Base-by-base conservation (phyloP, 2,113 vertebrate species). In the Gadus chalcogrammus region DNA sequence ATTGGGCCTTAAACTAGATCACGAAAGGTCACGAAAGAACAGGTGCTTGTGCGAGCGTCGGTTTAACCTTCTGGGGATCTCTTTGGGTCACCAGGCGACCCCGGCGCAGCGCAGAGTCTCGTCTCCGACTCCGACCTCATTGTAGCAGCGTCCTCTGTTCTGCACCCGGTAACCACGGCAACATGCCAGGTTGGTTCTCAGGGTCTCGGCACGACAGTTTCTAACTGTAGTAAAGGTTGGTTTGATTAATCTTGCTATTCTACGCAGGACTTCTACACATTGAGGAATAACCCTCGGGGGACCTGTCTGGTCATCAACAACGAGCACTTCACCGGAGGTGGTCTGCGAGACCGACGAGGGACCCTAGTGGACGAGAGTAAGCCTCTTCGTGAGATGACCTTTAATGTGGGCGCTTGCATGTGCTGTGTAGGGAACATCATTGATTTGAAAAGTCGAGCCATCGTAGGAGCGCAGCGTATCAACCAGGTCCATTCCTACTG, bases 231-330 rank as follows among this genome's bases (percentile, higher is more conserved):
- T 58, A 64, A 31, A 17, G 17, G 5, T 64, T 24, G 6, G 6
- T 15, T 31, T 15, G 2, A 18, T 15, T 16, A 18, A 27, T 15
- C 0, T 52, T 48, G 42, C 42, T 48, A 1, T 13, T 12, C 42
- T 48, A 35, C 4, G 31, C 31, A 5, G 0, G 74, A 81, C 0
- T 76, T 75, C 63, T 92, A 92, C 59, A 0, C 3, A 3, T 22
- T 92, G 72, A 78, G 0, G 16, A 78, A 67, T 18, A 63, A 0
- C 3, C 91, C 91, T 55, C 75, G 59, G 15, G 90, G 91, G 58
- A 0, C 15, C 7, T 92, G 91, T 52, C 58, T 90, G 15, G 73
- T 92, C 74, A 71, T 92, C 77, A 92, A 84, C 79, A 92, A 91
- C 56, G 74, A 87, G 8, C 0, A 16, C 0, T 92, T 92, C 64